Percentiles rank a stretch among this genome's conserved stretches.
Conservation (phyloP, 2,888 invertebrate genomes). For the Himalopsyche kuldschensis region DNA sequence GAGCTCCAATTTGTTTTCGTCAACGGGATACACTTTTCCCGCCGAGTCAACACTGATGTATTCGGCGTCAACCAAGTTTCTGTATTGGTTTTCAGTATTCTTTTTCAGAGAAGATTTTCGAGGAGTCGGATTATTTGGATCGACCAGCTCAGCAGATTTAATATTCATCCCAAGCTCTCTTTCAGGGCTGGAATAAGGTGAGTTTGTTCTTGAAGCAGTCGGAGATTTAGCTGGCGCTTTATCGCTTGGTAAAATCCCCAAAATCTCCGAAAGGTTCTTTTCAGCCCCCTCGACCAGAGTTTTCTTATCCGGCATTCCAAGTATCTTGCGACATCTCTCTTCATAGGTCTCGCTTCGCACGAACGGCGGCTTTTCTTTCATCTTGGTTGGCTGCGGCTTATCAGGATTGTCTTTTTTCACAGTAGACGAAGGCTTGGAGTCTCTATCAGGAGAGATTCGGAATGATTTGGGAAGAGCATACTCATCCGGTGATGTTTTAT, state of each 20-base stretch:
- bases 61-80: constrained; percentile 36
- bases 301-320: constrained; percentile 62
- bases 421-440: constrained; percentile 45
- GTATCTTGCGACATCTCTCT: constrained; percentile 70
- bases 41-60: constrained; percentile 28
- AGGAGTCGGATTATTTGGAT: constrained; percentile 37
- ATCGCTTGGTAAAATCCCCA: constrained; percentile 40
- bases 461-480: constrained; percentile 52
- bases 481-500: constrained; percentile 45
- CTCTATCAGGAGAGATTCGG: constrained; percentile 49
- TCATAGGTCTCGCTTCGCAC: constrained; percentile 73
- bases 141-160: constrained; percentile 33
- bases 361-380: constrained; percentile 60
- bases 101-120: constrained; percentile 36
- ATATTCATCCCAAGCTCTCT: constrained; percentile 42
- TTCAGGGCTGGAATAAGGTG: constrained; percentile 49
- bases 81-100: constrained; percentile 21
- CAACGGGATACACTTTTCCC: constrained; percentile 13
- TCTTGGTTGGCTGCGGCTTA: constrained; percentile 42
- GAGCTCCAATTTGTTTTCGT: background rate
- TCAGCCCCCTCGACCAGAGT: constrained; percentile 43
- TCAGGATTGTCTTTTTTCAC: constrained; percentile 47
- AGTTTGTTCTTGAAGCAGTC: constrained; percentile 43
- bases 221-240: constrained; percentile 44
- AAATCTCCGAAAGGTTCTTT: constrained; percentile 41